phyloP scores from a whole-genome alignment of 2,113 vertebrate genomes.

The Arvicanthis niloticus region DNA sequence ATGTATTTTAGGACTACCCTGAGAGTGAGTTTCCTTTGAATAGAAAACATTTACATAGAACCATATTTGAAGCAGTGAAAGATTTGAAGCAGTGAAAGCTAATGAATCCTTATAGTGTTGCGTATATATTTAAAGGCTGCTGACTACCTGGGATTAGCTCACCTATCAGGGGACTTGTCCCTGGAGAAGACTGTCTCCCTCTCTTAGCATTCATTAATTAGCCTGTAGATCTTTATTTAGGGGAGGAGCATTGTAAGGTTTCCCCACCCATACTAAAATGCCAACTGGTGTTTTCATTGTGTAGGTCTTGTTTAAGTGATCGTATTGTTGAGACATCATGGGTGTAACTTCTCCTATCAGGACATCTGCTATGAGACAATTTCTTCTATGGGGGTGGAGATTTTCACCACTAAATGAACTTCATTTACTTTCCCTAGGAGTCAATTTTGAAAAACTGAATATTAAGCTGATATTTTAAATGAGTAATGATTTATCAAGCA shows the following conservation, averaged over 20 bases:
- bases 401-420: neutral
- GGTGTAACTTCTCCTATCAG: neutral
- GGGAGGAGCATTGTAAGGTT: neutral
- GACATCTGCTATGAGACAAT: neutral
- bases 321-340: neutral
- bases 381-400: neutral
- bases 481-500: neutral
- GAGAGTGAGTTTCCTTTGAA: conserved; percentile 7
- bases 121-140: neutral
- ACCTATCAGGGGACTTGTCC: neutral
- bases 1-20: conserved; percentile 23
- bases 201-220: neutral
- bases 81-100: neutral
- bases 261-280: neutral
- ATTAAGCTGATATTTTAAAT: neutral
- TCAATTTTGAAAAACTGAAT: neutral
- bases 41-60: neutral
- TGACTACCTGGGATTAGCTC: neutral
- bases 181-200: neutral
- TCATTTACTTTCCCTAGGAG: neutral
- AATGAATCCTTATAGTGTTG: neutral
- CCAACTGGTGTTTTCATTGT: neutral
- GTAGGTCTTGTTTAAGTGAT: neutral
- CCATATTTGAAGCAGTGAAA: neutral
- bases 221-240: neutral